phyloP scores from a whole-genome alignment of 2,113 vertebrate species.

The Nycticorax nycticorax region DNA sequence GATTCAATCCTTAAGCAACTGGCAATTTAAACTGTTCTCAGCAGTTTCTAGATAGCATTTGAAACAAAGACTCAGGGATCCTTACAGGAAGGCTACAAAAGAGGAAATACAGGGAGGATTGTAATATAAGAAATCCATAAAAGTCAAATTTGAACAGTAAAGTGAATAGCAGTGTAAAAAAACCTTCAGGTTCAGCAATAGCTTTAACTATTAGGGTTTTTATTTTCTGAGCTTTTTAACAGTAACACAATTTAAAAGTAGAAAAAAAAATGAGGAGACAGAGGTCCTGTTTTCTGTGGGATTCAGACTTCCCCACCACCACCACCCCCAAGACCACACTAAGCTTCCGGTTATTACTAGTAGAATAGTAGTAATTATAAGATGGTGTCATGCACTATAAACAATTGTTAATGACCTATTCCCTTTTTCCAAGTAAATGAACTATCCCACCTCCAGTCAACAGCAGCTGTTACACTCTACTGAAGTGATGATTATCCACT shows the following conservation, averaged over 20 bases:
- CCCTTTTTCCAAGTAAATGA: not conserved
- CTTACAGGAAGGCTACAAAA: not conserved
- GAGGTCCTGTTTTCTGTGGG: not conserved
- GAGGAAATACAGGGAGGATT: not conserved
- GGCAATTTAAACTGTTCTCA: not conserved
- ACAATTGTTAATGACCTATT: not conserved
- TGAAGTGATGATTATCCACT: not conserved
- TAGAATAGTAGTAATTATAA: not conserved
- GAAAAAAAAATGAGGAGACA: not conserved
- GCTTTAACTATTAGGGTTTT: not conserved
- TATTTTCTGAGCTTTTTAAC: not conserved
- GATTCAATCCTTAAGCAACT: not conserved
- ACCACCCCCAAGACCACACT: not conserved
- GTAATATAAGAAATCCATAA: not conserved
- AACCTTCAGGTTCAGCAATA: not conserved
- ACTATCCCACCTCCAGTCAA: not conserved
- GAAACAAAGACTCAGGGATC: not conserved
- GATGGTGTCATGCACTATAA: not conserved
- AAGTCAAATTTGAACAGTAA: not conserved
- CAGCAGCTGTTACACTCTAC: not conserved
- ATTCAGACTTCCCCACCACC: accelerated
- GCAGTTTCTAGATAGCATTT: not conserved
- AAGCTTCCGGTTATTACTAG: not conserved
- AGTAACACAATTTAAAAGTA: not conserved
- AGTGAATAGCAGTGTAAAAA: not conserved